Evolutionary conservation across 2,797 vertebrate species (phyloP).

Genomic region (Aphelocoma californica): DNA sequence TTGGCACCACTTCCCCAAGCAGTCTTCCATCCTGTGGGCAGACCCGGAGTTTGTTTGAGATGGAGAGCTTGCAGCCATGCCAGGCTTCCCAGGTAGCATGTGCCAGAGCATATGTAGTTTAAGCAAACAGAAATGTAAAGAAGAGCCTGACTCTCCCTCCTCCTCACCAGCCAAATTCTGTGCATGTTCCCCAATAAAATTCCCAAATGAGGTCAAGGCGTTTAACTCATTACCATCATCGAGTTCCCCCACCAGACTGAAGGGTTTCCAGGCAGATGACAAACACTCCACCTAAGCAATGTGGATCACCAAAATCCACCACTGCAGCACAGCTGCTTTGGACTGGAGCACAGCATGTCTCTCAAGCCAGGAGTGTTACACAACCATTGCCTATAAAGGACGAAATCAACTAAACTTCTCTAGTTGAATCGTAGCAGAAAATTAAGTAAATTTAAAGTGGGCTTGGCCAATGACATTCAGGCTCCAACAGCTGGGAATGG

Average conservation of each 20-base stretch:
- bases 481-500: background rate
- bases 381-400: slow-evolving; percentile 10
- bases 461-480: background rate
- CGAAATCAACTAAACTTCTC: background rate
- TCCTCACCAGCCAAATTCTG: background rate
- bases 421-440: background rate
- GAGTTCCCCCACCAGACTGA: background rate
- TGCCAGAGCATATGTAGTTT: background rate
- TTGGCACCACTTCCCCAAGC: background rate
- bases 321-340: slow-evolving; percentile 47
- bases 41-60: background rate
- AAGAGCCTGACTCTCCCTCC: background rate
- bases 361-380: slow-evolving; percentile 17
- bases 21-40: background rate
- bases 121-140: background rate
- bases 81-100: slow-evolving; percentile 7
- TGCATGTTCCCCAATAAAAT: background rate
- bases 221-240: background rate
- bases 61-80: background rate
- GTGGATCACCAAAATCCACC: background rate
- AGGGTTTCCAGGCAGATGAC: slow-evolving; percentile 1
- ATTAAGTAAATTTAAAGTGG: background rate
- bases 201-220: background rate
- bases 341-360: background rate
- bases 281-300: background rate